Conservation (phyloP, 1,140 invertebrate genomes). For the Zaprionus camerounensis region DNA sequence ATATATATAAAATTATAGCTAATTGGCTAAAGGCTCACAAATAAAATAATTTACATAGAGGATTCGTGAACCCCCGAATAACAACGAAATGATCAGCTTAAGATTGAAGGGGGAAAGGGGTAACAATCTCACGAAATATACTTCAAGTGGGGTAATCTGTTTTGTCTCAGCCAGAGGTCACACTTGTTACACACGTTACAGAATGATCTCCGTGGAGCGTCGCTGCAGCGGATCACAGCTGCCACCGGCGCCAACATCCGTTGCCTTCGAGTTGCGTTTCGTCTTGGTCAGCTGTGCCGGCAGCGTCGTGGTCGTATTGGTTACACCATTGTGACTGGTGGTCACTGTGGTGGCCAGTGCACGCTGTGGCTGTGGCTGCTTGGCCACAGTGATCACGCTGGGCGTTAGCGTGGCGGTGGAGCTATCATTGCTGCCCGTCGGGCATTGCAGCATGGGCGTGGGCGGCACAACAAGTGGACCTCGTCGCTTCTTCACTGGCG, state of each 20-base stretch:
- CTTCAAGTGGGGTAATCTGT: constrained; percentile 21
- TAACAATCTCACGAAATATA: constrained; percentile 33
- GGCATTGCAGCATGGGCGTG: not conserved
- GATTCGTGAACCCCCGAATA: constrained; percentile 64
- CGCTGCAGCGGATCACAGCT: constrained; percentile 75
- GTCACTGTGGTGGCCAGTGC: constrained; percentile 58
- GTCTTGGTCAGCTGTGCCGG: constrained; percentile 9
- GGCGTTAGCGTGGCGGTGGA: constrained; percentile 76
- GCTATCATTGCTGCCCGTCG: constrained; percentile 72
- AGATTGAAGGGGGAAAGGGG: not conserved
- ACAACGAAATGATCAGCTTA: constrained; percentile 70
- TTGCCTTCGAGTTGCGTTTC: constrained; percentile 52
- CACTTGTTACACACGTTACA: constrained; percentile 57
- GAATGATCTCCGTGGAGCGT: constrained; percentile 78
- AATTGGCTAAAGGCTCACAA: constrained; percentile 37
- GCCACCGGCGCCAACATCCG: constrained; percentile 37
- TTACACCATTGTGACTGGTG: constrained; percentile 53
- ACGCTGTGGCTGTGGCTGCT: constrained; percentile 58
- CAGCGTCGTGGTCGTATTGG: constrained; percentile 47
- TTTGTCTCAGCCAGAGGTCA: constrained; percentile 40
- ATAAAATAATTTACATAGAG: constrained; percentile 35
- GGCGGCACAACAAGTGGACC: not conserved
- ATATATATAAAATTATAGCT: constrained; percentile 31
- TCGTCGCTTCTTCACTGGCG: constrained; percentile 38
- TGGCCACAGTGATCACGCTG: constrained; percentile 70